Percentiles rank a stretch among this genome's conserved stretches.
Conservation (phyloP, 2,888 invertebrate species). For the Miltochrista miniata region DNA sequence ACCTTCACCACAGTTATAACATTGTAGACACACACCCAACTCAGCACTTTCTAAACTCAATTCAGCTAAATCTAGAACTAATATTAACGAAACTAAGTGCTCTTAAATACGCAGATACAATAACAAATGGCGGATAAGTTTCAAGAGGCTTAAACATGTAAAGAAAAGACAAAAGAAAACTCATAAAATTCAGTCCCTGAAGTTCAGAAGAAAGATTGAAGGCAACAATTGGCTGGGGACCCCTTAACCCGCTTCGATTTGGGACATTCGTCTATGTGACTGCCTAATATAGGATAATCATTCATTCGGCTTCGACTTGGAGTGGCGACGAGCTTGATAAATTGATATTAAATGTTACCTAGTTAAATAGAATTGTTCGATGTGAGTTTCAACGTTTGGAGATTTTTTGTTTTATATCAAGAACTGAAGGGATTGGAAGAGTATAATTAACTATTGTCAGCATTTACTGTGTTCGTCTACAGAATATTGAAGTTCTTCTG, state of each 20-base stretch:
- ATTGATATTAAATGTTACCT: conserved; percentile 35
- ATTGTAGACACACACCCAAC: background rate
- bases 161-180: conserved; percentile 34
- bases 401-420: background rate
- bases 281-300: conserved; percentile 34
- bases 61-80: conserved; percentile 19
- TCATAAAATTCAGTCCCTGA: conserved; percentile 31
- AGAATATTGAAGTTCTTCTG: too few relatives aligned
- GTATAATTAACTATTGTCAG: too few relatives aligned
- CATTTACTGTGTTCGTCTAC: too few relatives aligned
- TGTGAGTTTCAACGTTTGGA: background rate
- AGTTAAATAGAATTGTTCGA: conserved; percentile 12
- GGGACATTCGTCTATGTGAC: conserved; percentile 30
- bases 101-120: conserved; percentile 33
- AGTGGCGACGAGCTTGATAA: conserved; percentile 31
- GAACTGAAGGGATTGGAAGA: background rate
- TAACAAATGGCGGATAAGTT: conserved; percentile 31
- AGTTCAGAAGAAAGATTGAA: conserved; percentile 26
- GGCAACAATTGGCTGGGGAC: conserved; percentile 37
- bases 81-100: conserved; percentile 24
- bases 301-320: conserved; percentile 25
- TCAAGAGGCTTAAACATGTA: conserved; percentile 17
- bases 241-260: conserved; percentile 32
- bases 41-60: conserved; percentile 2
- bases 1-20: too few relatives aligned